Conservation (phyloP, 2,888 invertebrate genomes). For the Cancer borealis region DNA sequence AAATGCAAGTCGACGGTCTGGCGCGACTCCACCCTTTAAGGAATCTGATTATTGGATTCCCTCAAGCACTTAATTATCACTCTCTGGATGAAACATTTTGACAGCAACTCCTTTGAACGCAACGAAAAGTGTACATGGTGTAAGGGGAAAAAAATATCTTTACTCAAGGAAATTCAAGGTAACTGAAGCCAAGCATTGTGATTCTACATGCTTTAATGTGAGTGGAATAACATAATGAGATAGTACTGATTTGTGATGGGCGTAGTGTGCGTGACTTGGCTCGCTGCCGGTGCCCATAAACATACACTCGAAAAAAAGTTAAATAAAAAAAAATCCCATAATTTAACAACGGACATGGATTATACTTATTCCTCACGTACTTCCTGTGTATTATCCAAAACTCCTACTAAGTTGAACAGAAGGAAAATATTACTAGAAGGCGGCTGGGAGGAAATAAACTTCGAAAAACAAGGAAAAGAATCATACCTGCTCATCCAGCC, state of each 20-base stretch:
- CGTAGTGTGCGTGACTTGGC: background rate
- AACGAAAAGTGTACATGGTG: background rate
- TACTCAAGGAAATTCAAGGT: background rate
- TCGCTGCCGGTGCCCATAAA: background rate
- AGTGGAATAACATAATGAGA: background rate
- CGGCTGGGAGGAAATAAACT: background rate
- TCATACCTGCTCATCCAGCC: background rate
- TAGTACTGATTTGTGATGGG: background rate
- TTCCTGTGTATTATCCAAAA: background rate
- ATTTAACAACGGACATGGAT: background rate
- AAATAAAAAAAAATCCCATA: background rate
- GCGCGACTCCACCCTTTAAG: background rate
- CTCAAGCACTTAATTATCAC: conserved; percentile 25
- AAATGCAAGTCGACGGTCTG: background rate
- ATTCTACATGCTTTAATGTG: background rate
- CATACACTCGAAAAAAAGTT: background rate
- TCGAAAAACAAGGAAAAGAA: background rate
- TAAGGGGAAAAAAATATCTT: background rate
- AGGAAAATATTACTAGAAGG: background rate
- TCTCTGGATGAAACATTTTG: background rate
- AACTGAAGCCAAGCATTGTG: background rate
- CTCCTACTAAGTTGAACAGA: background rate
- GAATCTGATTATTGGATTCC: background rate
- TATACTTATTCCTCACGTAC: background rate
- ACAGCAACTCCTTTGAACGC: background rate